Conservation (phyloP, 2,888 invertebrate species). For the Scaptomyza polygonia region DNA sequence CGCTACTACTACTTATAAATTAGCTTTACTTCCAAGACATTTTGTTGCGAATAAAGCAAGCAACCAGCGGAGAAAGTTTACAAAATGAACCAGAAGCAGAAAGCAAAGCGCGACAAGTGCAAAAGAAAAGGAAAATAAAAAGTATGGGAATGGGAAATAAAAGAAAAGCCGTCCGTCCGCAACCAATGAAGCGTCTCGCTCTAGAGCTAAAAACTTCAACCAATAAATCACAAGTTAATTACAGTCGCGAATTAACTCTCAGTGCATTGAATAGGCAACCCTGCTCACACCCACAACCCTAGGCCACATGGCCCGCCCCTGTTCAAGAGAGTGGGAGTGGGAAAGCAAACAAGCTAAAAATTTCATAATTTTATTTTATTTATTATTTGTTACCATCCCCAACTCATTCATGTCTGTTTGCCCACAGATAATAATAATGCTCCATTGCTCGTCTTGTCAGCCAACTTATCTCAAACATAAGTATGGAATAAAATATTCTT, state of each 20-base stretch:
- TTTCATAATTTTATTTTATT: constrained; percentile 83
- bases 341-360: constrained; percentile 64
- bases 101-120: constrained; percentile 44
- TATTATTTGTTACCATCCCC: constrained; percentile 76
- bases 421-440: constrained; percentile 76
- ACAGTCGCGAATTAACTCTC: constrained; percentile 81
- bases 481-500: too few relatives aligned
- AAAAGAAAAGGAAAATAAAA: constrained; percentile 10
- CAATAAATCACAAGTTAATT: constrained; percentile 83
- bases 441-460: constrained; percentile 49
- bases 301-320: constrained; percentile 26
- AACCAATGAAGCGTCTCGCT: constrained; percentile 59
- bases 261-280: constrained; percentile 55
- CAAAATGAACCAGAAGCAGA: constrained; percentile 47
- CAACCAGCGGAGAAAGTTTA: constrained; percentile 64
- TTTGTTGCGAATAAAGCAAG: constrained; percentile 75
- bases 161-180: constrained; percentile 28
- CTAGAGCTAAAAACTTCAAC: constrained; percentile 73
- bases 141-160: constrained; percentile 21
- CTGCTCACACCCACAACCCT: constrained; percentile 15
- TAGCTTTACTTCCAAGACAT: constrained; percentile 81
- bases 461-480: constrained; percentile 54
- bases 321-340: neutral
- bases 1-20: constrained; percentile 81
- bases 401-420: constrained; percentile 77